A percentile compares a stretch with the other conserved stretches of the same genome.
Evolutionary conservation across 53 echinoderm and acorn worm species (phyloP).

Genomic region (Henricia sp.): DNA sequence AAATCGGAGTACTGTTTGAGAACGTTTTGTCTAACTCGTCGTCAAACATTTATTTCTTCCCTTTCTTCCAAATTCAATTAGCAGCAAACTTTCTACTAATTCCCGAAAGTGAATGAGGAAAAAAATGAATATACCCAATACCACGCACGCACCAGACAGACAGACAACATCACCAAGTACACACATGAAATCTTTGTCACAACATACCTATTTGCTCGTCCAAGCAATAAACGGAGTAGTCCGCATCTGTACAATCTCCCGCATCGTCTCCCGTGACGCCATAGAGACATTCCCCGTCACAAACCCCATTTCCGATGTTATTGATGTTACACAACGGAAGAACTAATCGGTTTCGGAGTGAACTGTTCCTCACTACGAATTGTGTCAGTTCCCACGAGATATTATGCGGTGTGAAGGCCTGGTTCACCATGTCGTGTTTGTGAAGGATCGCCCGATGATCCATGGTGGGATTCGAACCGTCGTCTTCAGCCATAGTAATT

Average conservation of each 20-base stretch:
- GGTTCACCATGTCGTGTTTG: conserved; percentile 71
- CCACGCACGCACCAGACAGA: too few relatives aligned
- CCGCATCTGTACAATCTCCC: conserved; percentile 58
- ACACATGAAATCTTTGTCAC: too few relatives aligned
- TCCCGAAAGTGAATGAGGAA: too few relatives aligned
- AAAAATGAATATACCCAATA: too few relatives aligned
- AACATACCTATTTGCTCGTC: conserved; percentile 38
- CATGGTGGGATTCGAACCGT: conserved; percentile 79
- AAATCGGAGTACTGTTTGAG: too few relatives aligned
- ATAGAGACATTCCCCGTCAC: conserved; percentile 71
- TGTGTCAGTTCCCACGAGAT: conserved; percentile 75
- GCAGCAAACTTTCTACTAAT: too few relatives aligned
- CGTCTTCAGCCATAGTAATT: conserved; percentile 81
- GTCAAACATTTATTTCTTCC: too few relatives aligned
- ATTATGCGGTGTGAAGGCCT: conserved; percentile 77
- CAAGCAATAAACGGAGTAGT: not conserved
- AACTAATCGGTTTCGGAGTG: conserved; percentile 68
- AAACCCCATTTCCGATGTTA: conserved; percentile 69
- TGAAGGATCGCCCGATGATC: conserved; percentile 52
- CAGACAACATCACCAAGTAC: too few relatives aligned
- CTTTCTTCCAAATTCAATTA: too few relatives aligned
- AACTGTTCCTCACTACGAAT: conserved; percentile 65
- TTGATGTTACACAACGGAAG: conserved; percentile 61
- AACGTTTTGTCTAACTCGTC: too few relatives aligned
- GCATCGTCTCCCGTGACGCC: conserved; percentile 74